Evolutionary conservation across 1,140 invertebrate species (phyloP), one percentile per base, ranked within the genome.

Genomic region (Drosophila tropicalis): DNA sequence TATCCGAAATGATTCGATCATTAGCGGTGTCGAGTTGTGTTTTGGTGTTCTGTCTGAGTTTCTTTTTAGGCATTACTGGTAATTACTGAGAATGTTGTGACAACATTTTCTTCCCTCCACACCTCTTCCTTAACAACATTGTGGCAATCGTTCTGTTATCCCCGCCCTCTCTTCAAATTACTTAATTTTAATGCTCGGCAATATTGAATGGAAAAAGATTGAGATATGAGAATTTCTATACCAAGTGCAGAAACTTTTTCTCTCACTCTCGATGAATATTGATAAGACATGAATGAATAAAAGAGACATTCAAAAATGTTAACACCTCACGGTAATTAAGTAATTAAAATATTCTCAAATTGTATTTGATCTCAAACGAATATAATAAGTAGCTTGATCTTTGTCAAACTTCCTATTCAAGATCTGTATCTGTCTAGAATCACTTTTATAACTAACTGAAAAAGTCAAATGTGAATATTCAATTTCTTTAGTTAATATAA

Each of bases 1-100:
- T 90, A 89, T 84, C 74, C 80, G 75, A 78, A 90, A 90, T 90
- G 87, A 81, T 90, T 84, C 78, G 78, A 84, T 90, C 89, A 90
- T 90, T 90, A 89, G 84, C 80, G 72, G 72, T 72, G 69, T 67
- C 67, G 79, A 68, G 73, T 66, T 65, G 66, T 58, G 75, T 65
- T 55, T 29, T 34, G 36, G 57, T 47, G 36, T 70, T 73, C 61
- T 74, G 76, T 70, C 57, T 72, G 75, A 72, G 70, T 77, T 51
- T 89, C 80, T 13, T 58, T 78, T 70, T 78, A 60, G 77, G 71
- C 78, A 83, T 83, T 89, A 80, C 73, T 68, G 82, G 77, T 89
- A 89, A 89, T 89, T 89, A 90, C 84, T 84, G 78, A 25, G 70
- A 89, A 89, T 89, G 80, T 89, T 89, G 84, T 89, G 84, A 89